Base-by-base conservation (phyloP, 2,113 vertebrate genomes). In the Burhinus oedicnemus region DNA sequence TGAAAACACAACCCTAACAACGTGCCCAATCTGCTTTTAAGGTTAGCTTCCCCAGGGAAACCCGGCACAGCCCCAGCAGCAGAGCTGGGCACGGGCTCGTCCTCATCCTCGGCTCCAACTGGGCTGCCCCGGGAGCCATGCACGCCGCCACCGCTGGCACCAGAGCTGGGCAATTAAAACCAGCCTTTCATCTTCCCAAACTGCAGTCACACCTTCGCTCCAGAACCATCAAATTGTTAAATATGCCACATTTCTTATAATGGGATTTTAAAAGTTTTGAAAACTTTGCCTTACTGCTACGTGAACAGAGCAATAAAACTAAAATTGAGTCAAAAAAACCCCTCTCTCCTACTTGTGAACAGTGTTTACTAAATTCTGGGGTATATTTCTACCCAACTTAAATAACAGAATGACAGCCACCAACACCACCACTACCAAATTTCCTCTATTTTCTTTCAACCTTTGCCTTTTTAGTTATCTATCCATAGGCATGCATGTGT, bases 401-500 rank as follows among this genome's bases (percentile, higher is more conserved):
- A 78, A 87, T 4, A 91, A 36, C 0, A 75, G 44, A 89, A 21
- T 6, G 87, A 82, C 76, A 61, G 23, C 47, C 34, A 54, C 19
- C 23, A 81, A 0, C 6, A 68, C 0, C 45, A 71, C 3, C 15
- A 36, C 22, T 6, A 13, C 5, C 19, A 27, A 20, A 45, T 45
- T 58, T 10, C 51, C 47, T 72, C 54, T 3, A 1, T 26, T 72
- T 77, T 51, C 70, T 65, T 81, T 70, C 91, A 87, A 15, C 18
- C 18, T 88, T 54, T 76, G 36, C 49, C n/a, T 95, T 79, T 88
- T 80, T 17, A 66, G 62, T 78, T 89, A 57, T 74, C 66, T 91
- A 4, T 87, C 90, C 66, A 15, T 29, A 75, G 29, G 34, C 54
- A 57, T 49, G 58, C 9, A 36, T 0, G 10, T 47, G 25, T 30